Conservation (phyloP, 2,113 vertebrate species). For the Cnemophilus loriae region DNA sequence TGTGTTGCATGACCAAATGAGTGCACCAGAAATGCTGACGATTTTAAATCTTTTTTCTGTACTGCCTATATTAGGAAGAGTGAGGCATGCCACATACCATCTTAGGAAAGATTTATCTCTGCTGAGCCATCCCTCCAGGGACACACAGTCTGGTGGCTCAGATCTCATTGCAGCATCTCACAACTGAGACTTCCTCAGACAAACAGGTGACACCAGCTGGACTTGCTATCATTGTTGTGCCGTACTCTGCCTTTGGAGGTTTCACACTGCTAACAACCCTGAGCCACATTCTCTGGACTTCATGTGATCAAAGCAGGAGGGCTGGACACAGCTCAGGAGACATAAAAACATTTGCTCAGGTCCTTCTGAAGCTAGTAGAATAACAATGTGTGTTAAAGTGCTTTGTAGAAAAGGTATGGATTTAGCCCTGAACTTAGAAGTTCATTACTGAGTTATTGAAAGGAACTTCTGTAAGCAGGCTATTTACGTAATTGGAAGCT, state of each 20-base stretch:
- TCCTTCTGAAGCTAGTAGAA: neutral
- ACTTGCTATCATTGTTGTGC: rapidly evolving
- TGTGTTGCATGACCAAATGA: neutral
- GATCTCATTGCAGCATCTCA: neutral
- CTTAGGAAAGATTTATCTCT: neutral
- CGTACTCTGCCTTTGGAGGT: neutral
- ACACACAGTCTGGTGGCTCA: neutral
- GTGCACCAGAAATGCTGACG: neutral
- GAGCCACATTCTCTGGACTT: neutral
- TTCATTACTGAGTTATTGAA: neutral
- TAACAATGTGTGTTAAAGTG: neutral
- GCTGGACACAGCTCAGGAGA: neutral
- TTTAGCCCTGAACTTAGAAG: neutral
- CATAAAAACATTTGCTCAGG: neutral
- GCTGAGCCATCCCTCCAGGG: neutral
- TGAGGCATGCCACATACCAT: neutral
- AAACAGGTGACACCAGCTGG: neutral
- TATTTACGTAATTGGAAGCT: neutral
- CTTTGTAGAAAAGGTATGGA: neutral
- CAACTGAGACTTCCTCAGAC: neutral
- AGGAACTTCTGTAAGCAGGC: neutral
- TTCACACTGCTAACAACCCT: neutral
- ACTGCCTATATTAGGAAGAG: neutral
- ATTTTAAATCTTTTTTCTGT: neutral
- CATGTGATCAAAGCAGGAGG: neutral